These are phyloP conservation scores for Andrena trimmerana DNA, from an alignment of 2,888 invertebrate genomes.

Conservation along the genomic window DNA sequence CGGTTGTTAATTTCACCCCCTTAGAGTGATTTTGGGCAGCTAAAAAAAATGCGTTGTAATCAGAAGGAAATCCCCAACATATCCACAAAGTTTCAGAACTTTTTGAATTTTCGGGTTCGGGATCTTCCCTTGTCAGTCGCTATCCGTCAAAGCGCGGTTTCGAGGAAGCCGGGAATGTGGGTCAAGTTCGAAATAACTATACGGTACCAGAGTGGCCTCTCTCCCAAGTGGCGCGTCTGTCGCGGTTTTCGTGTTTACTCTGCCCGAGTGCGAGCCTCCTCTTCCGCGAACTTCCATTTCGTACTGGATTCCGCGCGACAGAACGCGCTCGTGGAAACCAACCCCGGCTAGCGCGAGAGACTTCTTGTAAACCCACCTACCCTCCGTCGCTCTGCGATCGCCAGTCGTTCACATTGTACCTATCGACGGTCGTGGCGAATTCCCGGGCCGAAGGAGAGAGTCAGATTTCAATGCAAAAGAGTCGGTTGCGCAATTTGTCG, in stretches of 20 bases:
- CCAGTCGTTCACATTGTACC: neutral
- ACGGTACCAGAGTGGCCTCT: slow-evolving; percentile 30
- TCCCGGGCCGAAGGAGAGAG: neutral
- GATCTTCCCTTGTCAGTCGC: neutral
- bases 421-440: neutral
- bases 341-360: too few species aligned
- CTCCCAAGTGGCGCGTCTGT: slow-evolving; percentile 10
- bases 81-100: too few species aligned
- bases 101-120: too few species aligned
- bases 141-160: slow-evolving; percentile 57
- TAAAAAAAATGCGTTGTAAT: too few species aligned
- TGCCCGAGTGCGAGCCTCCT: slow-evolving; percentile 6
- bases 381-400: too few species aligned
- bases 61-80: too few species aligned
- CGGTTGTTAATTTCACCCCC: too few species aligned
- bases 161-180: slow-evolving; percentile 68
- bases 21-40: too few species aligned
- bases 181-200: slow-evolving; percentile 80
- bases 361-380: too few species aligned
- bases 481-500: slow-evolving; percentile 46
- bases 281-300: neutral
- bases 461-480: slow-evolving; percentile 5
- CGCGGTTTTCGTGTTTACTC: slow-evolving; percentile 38
- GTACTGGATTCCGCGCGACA: too few species aligned
- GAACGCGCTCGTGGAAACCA: too few species aligned